Evolutionary conservation across 2,113 vertebrate species (phyloP).

Genomic region (Procavia capensis): DNA sequence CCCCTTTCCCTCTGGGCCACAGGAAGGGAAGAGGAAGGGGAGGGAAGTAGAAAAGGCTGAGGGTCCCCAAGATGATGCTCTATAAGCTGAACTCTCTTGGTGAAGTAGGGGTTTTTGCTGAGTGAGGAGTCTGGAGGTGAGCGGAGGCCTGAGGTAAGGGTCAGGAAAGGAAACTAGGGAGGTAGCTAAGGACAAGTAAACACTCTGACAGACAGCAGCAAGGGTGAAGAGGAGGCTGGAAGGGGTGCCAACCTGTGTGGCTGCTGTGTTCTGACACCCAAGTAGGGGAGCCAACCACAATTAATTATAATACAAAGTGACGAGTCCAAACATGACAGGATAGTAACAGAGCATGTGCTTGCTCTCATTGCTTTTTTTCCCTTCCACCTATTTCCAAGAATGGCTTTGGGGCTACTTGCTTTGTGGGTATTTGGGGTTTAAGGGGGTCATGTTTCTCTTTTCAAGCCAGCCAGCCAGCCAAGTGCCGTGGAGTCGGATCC

Average conservation of each 20-base stretch:
- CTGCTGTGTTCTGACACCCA: background rate
- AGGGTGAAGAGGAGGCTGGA: background rate
- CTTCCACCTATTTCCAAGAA: background rate
- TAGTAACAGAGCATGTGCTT: background rate
- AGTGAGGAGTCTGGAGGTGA: background rate
- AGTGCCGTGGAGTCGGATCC: too few species aligned
- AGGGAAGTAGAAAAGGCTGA: background rate
- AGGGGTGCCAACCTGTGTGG: background rate
- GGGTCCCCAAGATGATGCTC: background rate
- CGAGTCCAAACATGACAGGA: background rate
- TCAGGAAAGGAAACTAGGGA: background rate
- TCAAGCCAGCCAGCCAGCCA: too few species aligned
- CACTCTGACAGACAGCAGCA: background rate
- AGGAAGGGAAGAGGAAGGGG: background rate
- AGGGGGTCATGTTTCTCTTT: too few species aligned
- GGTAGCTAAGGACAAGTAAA: conserved; percentile 45
- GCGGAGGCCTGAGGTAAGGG: background rate
- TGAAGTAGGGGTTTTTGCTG: background rate
- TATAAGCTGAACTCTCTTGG: background rate
- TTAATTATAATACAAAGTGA: background rate
- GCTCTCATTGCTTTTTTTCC: background rate
- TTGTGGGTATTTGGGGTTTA: background rate
- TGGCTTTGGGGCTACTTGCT: background rate
- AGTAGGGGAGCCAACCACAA: background rate
- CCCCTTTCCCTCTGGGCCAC: background rate